A percentile compares a stretch with the other conserved stretches of the same genome.
phyloP scores from a whole-genome alignment of 2,113 vertebrate species.

The Athene cunicularia region DNA sequence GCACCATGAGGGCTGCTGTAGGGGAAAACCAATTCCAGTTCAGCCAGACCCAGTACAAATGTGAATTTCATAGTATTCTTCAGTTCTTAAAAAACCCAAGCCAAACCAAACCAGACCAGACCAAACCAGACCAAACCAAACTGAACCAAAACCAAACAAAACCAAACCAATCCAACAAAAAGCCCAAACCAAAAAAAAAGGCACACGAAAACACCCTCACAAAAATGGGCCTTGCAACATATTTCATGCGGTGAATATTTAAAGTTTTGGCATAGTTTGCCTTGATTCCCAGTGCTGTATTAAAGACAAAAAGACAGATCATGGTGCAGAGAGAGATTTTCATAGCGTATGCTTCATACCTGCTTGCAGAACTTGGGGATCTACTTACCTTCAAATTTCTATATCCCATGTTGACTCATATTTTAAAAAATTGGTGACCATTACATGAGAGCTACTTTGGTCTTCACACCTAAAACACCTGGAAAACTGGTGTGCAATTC shows the following conservation, averaged over 20 bases:
- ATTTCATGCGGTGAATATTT: neutral
- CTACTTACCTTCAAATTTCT: neutral
- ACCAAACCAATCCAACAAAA: too few species aligned
- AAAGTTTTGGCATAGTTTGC: neutral
- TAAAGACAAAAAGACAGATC: too few species aligned
- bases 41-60: too few species aligned
- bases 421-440: neutral
- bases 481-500: neutral
- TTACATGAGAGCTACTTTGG: neutral
- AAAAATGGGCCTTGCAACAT: neutral
- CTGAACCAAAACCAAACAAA: neutral
- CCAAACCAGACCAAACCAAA: too few species aligned
- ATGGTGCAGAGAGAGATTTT: neutral
- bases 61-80: neutral
- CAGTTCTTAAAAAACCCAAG: neutral
- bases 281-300: neutral
- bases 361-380: neutral
- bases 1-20: too few species aligned
- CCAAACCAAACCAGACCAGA: too few species aligned
- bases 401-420: neutral
- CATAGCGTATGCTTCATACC: rapidly evolving
- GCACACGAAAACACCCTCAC: too few species aligned
- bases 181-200: too few species aligned
- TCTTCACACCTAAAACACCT: neutral
- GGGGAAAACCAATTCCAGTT: too few species aligned